phyloP scores from a whole-genome alignment of 30 jellyfish, hydroid and myxozoan species.

The Aurelia aurita region DNA sequence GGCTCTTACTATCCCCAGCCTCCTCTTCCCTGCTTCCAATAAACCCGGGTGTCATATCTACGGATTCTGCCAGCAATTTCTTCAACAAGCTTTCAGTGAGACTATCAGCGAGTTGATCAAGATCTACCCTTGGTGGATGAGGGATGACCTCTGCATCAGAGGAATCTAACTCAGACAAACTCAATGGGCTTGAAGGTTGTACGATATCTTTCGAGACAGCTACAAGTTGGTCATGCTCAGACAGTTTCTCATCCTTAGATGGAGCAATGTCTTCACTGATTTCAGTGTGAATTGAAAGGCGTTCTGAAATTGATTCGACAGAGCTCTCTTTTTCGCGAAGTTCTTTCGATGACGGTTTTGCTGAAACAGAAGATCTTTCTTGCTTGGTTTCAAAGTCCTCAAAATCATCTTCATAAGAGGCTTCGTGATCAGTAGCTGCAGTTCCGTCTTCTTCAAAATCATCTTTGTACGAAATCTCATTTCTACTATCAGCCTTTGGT shows the following conservation, averaged over 20 bases:
- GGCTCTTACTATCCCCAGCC: not conserved
- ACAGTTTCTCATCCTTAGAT: constrained; percentile 14
- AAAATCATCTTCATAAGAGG: constrained; percentile 49
- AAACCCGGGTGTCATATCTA: not conserved
- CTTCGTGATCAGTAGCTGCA: constrained; percentile 15
- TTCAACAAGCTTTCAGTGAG: constrained; percentile 77
- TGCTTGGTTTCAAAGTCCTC: constrained; percentile 20
- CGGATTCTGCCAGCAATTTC: constrained; percentile 74
- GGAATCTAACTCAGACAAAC: constrained; percentile 57
- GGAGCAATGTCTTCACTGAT: not conserved
- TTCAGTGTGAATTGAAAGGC: not conserved
- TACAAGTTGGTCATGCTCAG: constrained; percentile 1
- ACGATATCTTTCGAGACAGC: not conserved
- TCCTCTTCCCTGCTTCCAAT: not conserved
- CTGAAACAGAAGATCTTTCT: not conserved
- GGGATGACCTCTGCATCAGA: constrained; percentile 64
- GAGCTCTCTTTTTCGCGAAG: not conserved
- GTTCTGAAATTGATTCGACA: constrained; percentile 2
- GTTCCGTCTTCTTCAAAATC: constrained; percentile 30
- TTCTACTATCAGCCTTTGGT: not conserved
- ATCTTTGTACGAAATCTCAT: constrained; percentile 25
- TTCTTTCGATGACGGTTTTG: not conserved
- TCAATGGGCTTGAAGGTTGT: constrained; percentile 26
- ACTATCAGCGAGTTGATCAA: constrained; percentile 78
- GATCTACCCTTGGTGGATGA: constrained; percentile 72